A percentile compares a stretch with the other conserved stretches of the same genome.
Conservation (phyloP, 2,113 vertebrate species). For the Gila orcuttii region DNA sequence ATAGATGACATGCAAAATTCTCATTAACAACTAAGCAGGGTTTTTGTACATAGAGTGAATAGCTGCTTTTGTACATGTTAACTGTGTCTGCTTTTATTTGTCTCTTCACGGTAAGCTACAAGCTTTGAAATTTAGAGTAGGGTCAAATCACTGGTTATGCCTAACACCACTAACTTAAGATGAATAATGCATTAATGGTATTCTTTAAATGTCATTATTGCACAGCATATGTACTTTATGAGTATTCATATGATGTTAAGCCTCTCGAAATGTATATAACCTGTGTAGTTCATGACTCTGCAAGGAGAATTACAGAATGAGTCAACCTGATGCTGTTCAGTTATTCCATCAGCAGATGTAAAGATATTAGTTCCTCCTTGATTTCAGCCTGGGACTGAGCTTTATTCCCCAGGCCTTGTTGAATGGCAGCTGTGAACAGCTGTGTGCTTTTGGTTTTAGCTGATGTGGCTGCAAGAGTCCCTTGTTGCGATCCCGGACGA, state of each 20-base stretch:
- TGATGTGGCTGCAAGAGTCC: neutral
- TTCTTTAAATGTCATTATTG: constrained; percentile 41
- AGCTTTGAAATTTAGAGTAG: constrained; percentile 26
- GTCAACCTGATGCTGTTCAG: neutral
- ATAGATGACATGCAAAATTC: constrained; percentile 37
- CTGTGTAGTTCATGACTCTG: neutral
- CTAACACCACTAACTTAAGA: constrained; percentile 46
- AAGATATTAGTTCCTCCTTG: constrained; percentile 17
- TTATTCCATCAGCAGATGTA: constrained; percentile 1
- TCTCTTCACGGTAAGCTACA: constrained; percentile 34
- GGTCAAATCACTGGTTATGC: constrained; percentile 56
- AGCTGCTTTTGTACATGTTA: constrained; percentile 12
- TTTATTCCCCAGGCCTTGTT: constrained; percentile 14
- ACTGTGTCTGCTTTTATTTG: constrained; percentile 18
- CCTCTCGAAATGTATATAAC: neutral
- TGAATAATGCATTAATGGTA: constrained; percentile 19
- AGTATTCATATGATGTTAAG: neutral
- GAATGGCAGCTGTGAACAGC: constrained; percentile 12
- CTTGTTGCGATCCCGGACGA: neutral
- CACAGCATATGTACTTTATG: constrained; percentile 27
- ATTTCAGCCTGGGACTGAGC: constrained; percentile 12
- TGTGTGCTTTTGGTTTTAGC: neutral
- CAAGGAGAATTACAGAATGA: neutral
- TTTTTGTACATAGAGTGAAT: constrained; percentile 48
- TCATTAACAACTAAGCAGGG: constrained; percentile 36